Percentiles rank a stretch among this genome's conserved stretches.
These are phyloP conservation scores for Clupea harengus DNA, from an alignment of 2,113 vertebrate genomes.

Conservation along the genomic window DNA sequence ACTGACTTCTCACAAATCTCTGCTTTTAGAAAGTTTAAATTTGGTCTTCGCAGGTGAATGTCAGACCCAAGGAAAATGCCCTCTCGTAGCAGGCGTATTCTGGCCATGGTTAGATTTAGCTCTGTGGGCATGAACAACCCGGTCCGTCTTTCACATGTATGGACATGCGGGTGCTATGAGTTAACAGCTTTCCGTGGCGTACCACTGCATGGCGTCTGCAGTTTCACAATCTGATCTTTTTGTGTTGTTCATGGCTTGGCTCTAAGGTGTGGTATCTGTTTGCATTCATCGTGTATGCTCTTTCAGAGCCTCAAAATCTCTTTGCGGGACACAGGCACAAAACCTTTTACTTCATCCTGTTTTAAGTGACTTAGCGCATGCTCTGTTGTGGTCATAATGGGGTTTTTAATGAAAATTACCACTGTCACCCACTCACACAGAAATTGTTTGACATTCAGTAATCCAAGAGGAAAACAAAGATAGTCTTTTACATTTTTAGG, in stretches of 20 bases:
- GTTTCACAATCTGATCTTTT: neutral
- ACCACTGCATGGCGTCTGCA: neutral
- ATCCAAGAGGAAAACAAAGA: neutral
- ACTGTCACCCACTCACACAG: neutral
- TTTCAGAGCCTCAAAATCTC: neutral
- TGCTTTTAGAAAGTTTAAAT: neutral
- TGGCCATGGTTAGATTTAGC: no score
- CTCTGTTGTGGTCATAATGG: neutral
- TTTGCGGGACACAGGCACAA: neutral
- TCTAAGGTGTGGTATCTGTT: neutral
- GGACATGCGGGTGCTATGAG: neutral
- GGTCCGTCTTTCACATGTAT: neutral
- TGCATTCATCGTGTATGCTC: neutral
- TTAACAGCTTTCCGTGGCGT: neutral
- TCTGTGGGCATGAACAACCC: neutral
- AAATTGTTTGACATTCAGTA: neutral
- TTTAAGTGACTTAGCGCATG: neutral
- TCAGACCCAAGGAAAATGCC: neutral
- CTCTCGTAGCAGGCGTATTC: neutral
- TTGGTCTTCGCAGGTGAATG: neutral
- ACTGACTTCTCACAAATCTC: neutral
- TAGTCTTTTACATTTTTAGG: neutral
- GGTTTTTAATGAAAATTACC: neutral
- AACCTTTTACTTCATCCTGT: neutral
- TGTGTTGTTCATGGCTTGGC: neutral